Percentiles rank a stretch among this genome's conserved stretches.
Evolutionary conservation across 2,113 vertebrate genomes (phyloP).

Genomic region (Tupaia tana): DNA sequence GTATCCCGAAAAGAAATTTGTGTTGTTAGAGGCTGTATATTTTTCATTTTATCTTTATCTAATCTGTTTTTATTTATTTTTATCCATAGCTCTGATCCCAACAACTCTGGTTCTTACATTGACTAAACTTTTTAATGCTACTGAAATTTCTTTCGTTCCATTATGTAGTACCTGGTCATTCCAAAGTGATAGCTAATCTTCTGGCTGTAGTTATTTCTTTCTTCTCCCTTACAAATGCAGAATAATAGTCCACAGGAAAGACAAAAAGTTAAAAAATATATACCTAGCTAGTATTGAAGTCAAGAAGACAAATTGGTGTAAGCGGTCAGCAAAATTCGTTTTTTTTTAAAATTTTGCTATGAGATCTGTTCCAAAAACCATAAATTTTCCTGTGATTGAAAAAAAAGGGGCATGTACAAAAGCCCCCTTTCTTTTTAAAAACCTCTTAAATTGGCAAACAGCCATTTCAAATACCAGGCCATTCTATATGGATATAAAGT

Average conservation of each 20-base stretch:
- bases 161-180: neutral
- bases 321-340: neutral
- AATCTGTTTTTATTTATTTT: conserved; percentile 50
- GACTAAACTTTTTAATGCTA: conserved; percentile 44
- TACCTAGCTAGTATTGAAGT: neutral
- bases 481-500: neutral
- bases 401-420: conserved; percentile 56
- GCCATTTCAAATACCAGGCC: conserved; percentile 8
- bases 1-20: conserved; percentile 34
- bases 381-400: conserved; percentile 55
- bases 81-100: conserved; percentile 60
- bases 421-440: neutral
- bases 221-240: conserved; percentile 1
- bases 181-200: conserved; percentile 13
- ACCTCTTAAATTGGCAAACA: conserved; percentile 19
- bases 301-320: neutral
- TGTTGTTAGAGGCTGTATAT: conserved; percentile 56
- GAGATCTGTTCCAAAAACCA: neutral
- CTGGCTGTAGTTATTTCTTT: neutral
- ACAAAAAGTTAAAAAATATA: conserved; percentile 3
- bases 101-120: conserved; percentile 16
- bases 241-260: conserved; percentile 26
- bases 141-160: conserved; percentile 20
- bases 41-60: conserved; percentile 71
- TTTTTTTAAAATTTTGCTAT: neutral